Evolutionary conservation across 2,797 vertebrate genomes (phyloP).

Genomic region (Centropyge bicolor): DNA sequence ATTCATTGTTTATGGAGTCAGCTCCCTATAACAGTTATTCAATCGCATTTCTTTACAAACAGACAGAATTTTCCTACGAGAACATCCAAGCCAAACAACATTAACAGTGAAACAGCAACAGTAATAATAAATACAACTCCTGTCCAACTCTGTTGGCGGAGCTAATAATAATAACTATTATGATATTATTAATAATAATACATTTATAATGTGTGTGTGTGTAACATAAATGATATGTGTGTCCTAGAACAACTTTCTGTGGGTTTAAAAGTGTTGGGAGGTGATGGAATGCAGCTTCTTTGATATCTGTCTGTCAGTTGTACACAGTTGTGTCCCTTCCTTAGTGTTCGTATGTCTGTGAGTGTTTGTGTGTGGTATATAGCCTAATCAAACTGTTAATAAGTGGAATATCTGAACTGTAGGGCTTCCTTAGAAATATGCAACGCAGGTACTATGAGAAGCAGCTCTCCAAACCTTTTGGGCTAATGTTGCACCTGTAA

Average conservation of each 20-base stretch:
- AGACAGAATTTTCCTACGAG: slow-evolving; percentile 76
- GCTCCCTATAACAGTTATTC: slow-evolving; percentile 78
- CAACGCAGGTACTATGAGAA: slow-evolving; percentile 86
- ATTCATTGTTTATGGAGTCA: slow-evolving; percentile 75
- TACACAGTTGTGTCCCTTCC: slow-evolving; percentile 79
- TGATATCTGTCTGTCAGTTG: slow-evolving; percentile 78
- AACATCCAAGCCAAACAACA: slow-evolving; percentile 85
- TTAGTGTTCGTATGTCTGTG: slow-evolving; percentile 80
- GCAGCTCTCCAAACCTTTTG: slow-evolving; percentile 77
- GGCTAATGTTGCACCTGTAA: slow-evolving; percentile 69
- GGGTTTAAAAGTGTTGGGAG: slow-evolving; percentile 73
- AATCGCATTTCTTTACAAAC: slow-evolving; percentile 74
- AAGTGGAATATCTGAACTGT: slow-evolving; percentile 86
- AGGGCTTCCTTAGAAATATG: slow-evolving; percentile 90
- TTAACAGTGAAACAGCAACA: slow-evolving; percentile 70
- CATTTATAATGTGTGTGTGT: slow-evolving; percentile 75
- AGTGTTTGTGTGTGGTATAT: slow-evolving; percentile 77
- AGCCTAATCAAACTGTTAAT: slow-evolving; percentile 84
- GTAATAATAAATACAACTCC: slow-evolving; percentile 76
- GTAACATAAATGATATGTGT: slow-evolving; percentile 80
- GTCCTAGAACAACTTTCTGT: slow-evolving; percentile 80
- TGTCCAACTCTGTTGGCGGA: slow-evolving; percentile 60
- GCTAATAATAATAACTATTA: slow-evolving; percentile 71
- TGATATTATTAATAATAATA: slow-evolving; percentile 75
- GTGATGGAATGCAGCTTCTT: slow-evolving; percentile 84